Base-by-base conservation (phyloP, 1,140 invertebrate species). In the Mizuhopecten yessoensis region DNA sequence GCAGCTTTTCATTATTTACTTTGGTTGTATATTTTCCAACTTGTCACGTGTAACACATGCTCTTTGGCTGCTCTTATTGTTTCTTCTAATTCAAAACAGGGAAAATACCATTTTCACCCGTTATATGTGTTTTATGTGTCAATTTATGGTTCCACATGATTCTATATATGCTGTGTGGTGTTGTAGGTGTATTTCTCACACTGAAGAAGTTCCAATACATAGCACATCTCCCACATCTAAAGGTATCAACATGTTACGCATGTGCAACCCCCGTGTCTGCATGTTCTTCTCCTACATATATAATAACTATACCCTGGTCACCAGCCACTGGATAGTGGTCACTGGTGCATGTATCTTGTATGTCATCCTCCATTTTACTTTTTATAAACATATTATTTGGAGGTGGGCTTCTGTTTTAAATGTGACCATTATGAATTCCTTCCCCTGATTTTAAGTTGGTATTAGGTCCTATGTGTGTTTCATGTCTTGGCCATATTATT, bases 141-240 rank as follows among this genome's bases (percentile, higher is more conserved):
- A 49, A 33, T 34, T 34, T 20, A 87, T 39, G 33, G n/a, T 9
- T 75, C 29, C 57, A 75, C n/a, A 5, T 75, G 42, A 15, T 45
- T 45, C 42, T 45, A 13, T 45, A 10, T 45, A 45, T n/a, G n/a
- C 33, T 90, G 36, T 87, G 49, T 34, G 90, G 87, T 92, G 29
- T 95, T 95, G 89, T 92, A 96, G 96, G 99, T 89, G 98, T 99
- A 49, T 99, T 99, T 95, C 98, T 99, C 95, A 99, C 99, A 0
- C 97, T 99, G 94, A 97, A 98, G 57, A 98, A 98, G 91, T 99
- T 98, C 97, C 98, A 99, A 0, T 99, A 99, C 95, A 99, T 99
- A 87, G 98, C 99, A 92, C 99, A 99, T 96, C 98, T 99, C 97
- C 98, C 99, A 94, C 98, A 99, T 96, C 97, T 99, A 34, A 99